Percentiles rank a stretch among this genome's conserved stretches.
These are phyloP conservation scores for Onychomys arenicola DNA, from an alignment of 2,797 vertebrate genomes.

Conservation along the genomic window DNA sequence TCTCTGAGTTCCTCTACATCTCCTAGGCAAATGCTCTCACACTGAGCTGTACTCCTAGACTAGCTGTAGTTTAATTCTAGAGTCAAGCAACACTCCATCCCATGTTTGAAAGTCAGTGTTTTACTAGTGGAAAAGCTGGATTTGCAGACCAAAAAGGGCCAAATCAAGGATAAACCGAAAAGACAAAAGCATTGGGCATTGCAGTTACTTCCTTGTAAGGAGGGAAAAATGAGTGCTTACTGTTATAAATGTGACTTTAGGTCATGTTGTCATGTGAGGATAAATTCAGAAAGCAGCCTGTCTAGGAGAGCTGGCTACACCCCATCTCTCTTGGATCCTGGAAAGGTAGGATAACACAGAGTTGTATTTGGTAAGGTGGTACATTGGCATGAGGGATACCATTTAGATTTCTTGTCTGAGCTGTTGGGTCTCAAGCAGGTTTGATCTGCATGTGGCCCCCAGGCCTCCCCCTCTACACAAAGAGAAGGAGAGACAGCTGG, in stretches of 20 bases:
- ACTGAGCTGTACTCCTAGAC: neutral
- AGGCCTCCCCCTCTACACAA: fast-evolving
- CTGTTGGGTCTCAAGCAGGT: neutral
- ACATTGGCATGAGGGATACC: neutral
- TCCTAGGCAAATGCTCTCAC: neutral
- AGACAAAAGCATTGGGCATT: neutral
- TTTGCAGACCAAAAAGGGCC: neutral
- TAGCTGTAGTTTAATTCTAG: neutral
- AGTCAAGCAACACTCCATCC: neutral
- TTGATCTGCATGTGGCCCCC: neutral
- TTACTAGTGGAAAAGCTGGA: neutral
- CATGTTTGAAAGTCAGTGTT: neutral
- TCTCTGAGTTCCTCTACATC: too few relatives aligned
- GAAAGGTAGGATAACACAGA: neutral
- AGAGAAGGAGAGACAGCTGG: neutral
- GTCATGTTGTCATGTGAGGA: neutral
- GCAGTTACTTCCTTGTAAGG: neutral
- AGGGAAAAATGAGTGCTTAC: neutral
- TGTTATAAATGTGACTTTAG: neutral
- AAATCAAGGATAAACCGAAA: neutral
- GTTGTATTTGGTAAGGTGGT: neutral
- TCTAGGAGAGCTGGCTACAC: neutral
- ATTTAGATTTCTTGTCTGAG: neutral
- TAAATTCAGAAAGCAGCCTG: neutral
- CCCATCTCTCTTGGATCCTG: neutral